A percentile compares a stretch with the other conserved stretches of the same genome.
Conservation (phyloP, 1,140 invertebrate species). For the Tribolium madens region DNA sequence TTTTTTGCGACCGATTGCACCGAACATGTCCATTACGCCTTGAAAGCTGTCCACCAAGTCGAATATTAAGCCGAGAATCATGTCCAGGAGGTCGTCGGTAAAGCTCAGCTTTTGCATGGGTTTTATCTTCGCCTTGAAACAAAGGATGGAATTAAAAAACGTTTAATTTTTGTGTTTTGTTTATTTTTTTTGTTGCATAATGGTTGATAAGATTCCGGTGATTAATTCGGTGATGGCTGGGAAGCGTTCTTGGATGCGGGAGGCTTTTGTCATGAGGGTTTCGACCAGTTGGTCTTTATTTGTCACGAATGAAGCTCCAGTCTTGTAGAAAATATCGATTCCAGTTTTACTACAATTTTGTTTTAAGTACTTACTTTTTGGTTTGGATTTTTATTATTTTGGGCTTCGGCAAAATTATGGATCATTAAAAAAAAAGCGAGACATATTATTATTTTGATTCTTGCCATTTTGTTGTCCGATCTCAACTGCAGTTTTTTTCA, state of each 20-base stretch:
- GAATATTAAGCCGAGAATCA: slow-evolving; percentile 1
- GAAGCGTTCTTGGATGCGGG: not conserved
- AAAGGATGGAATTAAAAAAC: not conserved
- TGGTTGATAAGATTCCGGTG: not conserved
- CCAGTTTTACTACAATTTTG: too few relatives aligned
- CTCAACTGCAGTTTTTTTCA: not conserved
- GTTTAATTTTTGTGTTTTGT: not conserved
- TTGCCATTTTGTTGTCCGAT: not conserved
- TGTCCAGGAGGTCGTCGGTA: not conserved
- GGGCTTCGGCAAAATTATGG: not conserved
- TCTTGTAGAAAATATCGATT: too few relatives aligned
- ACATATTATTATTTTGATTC: not conserved
- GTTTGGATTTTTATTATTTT: not conserved
- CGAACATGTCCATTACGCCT: slow-evolving; percentile 19
- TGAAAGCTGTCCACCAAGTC: slow-evolving; percentile 11
- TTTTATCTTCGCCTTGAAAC: not conserved
- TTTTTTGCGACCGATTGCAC: slow-evolving; percentile 4
- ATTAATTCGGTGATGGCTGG: not conserved
- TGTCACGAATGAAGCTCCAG: not conserved
- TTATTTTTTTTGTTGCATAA: not conserved
- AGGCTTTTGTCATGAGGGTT: not conserved
- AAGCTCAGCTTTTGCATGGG: slow-evolving; percentile 13
- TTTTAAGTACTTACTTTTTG: not conserved
- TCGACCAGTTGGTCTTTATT: not conserved
- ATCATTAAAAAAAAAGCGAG: not conserved